Conservation (phyloP, 2,888 invertebrate species). For the Yponomeuta evonymella region DNA sequence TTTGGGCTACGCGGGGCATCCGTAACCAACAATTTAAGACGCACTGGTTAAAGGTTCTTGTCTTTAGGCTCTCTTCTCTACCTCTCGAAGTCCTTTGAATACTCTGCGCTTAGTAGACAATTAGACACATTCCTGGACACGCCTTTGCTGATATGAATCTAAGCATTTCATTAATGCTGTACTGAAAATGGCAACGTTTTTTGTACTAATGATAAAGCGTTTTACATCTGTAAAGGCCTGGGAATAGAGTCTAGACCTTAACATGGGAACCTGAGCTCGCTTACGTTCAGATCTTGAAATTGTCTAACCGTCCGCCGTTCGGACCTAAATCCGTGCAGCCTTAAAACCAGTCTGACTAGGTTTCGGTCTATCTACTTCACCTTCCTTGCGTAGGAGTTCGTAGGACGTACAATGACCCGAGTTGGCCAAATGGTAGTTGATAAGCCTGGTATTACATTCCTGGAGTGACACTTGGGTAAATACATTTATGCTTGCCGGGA, state of each 20-base stretch:
- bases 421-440: neutral
- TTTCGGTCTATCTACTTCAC: slow-evolving; percentile 1
- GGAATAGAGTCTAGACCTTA: slow-evolving; percentile 3
- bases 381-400: neutral
- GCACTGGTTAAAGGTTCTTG: too few species aligned
- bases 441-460: neutral
- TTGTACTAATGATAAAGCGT: too few species aligned
- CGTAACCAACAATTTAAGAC: too few species aligned
- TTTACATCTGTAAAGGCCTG: neutral
- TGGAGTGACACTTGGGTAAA: neutral
- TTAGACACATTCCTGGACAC: too few species aligned
- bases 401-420: slow-evolving; percentile 1
- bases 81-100: too few species aligned
- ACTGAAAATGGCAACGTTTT: too few species aligned
- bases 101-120: too few species aligned
- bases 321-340: slow-evolving; percentile 10
- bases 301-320: neutral
- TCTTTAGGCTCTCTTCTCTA: too few species aligned
- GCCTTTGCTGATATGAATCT: too few species aligned
- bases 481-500: too few species aligned
- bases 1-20: too few species aligned
- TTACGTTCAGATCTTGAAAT: slow-evolving; percentile 11
- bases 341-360: slow-evolving; percentile 8
- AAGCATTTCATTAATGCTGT: too few species aligned
- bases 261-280: slow-evolving; percentile 7